Evolutionary conservation across 2,888 invertebrate genomes (phyloP).

Genomic region (Eupithecia subumbrata): DNA sequence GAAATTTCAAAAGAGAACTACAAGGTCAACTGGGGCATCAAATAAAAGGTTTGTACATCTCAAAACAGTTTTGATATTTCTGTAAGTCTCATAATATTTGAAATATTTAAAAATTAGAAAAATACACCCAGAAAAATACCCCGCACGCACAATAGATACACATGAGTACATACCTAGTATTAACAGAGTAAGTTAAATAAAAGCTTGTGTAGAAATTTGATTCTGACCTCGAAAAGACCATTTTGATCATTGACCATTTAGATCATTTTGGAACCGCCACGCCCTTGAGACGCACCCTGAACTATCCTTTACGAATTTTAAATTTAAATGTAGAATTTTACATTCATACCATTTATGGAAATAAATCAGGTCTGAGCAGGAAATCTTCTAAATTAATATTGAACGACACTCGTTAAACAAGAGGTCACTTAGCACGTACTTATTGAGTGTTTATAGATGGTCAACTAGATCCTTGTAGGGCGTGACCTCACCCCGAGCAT

Average conservation of each 20-base stretch:
- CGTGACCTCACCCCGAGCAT: neutral
- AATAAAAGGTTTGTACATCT: no score
- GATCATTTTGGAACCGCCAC: neutral
- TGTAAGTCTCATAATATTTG: no score
- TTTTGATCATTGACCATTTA: no score
- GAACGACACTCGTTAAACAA: slow-evolving; percentile 9
- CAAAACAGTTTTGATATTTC: no score
- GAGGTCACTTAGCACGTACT: slow-evolving; percentile 8
- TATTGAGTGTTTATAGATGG: neutral
- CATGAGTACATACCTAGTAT: no score
- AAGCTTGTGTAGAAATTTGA: no score
- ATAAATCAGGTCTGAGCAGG: slow-evolving; percentile 12
- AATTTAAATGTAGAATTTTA: neutral
- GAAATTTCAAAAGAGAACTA: no score
- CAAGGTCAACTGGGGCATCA: no score
- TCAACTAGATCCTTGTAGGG: slow-evolving; percentile 3
- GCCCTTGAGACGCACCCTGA: neutral
- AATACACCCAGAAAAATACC: no score
- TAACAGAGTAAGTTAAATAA: no score
- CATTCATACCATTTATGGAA: neutral
- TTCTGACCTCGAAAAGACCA: slow-evolving; percentile 3
- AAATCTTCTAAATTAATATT: slow-evolving; percentile 10
- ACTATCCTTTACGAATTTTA: slow-evolving; percentile 4
- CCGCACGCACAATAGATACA: no score
- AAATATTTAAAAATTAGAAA: no score